Percentiles rank a stretch among this genome's conserved stretches.
Evolutionary conservation across 2,797 vertebrate species (phyloP).

Genomic region (Gadopsis marmoratus): DNA sequence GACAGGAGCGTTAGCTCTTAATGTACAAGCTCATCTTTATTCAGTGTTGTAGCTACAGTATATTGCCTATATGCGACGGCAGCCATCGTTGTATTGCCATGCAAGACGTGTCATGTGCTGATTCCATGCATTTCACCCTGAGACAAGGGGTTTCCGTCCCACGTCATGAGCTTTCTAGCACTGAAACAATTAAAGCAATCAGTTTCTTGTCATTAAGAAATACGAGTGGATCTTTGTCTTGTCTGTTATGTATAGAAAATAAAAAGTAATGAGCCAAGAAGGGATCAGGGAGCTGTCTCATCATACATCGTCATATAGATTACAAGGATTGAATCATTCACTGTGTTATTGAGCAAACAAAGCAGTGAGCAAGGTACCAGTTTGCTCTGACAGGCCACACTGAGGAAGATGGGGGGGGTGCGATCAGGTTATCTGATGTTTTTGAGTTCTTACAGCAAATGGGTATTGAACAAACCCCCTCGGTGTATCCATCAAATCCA

Average conservation of each 20-base stretch:
- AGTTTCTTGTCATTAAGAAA: slow-evolving; percentile 68
- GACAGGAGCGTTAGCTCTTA: slow-evolving; percentile 53
- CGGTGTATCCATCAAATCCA: slow-evolving; percentile 36
- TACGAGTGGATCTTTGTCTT: slow-evolving; percentile 56
- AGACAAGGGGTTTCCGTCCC: slow-evolving; percentile 70
- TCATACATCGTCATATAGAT: slow-evolving; percentile 35
- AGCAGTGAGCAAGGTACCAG: slow-evolving; percentile 26
- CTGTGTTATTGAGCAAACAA: slow-evolving; percentile 29
- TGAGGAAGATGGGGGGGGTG: slow-evolving; percentile 16
- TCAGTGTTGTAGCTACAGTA: slow-evolving; percentile 78
- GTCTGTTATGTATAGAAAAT: slow-evolving; percentile 43
- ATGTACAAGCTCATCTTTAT: slow-evolving; percentile 78
- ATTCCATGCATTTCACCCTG: slow-evolving; percentile 74
- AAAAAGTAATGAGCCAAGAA: slow-evolving; percentile 10
- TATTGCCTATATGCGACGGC: slow-evolving; percentile 69
- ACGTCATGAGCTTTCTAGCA: slow-evolving; percentile 73
- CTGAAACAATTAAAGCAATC: slow-evolving; percentile 78
- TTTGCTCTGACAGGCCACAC: slow-evolving; percentile 26
- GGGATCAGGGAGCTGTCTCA: slow-evolving; percentile 3
- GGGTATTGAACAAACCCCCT: slow-evolving; percentile 20
- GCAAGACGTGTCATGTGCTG: slow-evolving; percentile 77
- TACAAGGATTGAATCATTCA: slow-evolving; percentile 25
- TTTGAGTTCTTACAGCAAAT: slow-evolving; percentile 39
- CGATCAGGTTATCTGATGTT: slow-evolving; percentile 27
- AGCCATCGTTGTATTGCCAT: slow-evolving; percentile 77